phyloP scores from a whole-genome alignment of 2,797 vertebrate species.

The Catharus ustulatus region DNA sequence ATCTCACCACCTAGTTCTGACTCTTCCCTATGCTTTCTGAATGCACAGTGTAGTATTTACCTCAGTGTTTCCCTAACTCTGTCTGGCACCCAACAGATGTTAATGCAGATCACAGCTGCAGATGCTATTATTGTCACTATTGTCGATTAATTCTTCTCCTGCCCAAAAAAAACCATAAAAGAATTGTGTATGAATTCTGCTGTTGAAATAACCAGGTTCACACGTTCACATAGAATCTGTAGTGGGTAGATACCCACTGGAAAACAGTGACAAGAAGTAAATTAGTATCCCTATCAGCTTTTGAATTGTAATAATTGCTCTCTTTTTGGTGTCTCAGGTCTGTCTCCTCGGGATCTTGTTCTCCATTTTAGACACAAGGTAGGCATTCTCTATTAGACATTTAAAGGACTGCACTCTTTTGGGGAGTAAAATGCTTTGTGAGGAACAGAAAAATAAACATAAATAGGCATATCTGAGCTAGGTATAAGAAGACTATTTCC shows the following conservation, averaged over 20 bases:
- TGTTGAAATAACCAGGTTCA: neutral
- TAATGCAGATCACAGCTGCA: neutral
- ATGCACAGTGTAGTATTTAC: neutral
- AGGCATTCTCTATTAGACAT: neutral
- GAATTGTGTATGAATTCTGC: neutral
- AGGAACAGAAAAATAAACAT: neutral
- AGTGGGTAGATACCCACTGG: neutral
- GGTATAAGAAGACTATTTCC: neutral
- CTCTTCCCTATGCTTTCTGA: neutral
- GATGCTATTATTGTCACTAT: neutral
- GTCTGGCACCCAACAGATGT: neutral
- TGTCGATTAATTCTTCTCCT: neutral
- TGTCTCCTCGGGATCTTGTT: constrained; percentile 96
- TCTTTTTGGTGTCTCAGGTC: constrained; percentile 77
- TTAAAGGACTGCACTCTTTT: neutral
- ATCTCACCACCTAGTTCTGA: neutral
- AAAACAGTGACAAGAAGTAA: neutral
- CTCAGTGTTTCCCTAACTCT: neutral
- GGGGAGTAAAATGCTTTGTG: neutral
- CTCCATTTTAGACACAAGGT: constrained; percentile 98
- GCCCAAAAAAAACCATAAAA: neutral
- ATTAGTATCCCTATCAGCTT: neutral
- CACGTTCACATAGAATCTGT: neutral
- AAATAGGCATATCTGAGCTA: neutral
- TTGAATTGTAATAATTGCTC: neutral